Conservation (phyloP, 64 coral and sea anemone species). For the Pachyseris speciosa region DNA sequence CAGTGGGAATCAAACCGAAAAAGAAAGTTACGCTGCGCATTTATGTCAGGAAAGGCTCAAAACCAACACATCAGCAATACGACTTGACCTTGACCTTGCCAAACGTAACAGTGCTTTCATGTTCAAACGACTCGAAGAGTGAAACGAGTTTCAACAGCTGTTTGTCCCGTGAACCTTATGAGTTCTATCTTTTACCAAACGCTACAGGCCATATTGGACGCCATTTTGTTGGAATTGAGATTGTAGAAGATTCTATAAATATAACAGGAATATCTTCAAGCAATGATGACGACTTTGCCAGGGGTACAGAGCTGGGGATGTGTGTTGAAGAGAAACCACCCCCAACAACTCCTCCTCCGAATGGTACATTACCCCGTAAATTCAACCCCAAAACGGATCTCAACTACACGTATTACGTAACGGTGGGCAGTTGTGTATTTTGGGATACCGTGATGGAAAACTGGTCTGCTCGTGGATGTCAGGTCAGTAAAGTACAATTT, state of each 20-base stretch:
- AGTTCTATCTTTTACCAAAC: neutral
- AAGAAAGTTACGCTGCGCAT: neutral
- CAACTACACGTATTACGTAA: constrained; percentile 47
- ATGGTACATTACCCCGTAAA: neutral
- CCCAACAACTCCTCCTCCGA: too few species aligned
- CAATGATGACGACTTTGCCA: neutral
- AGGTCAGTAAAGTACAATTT: constrained; percentile 54
- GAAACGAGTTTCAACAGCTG: neutral
- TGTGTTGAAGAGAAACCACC: constrained; percentile 82
- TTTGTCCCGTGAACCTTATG: neutral
- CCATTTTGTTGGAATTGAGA: constrained; percentile 14
- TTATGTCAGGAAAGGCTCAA: neutral
- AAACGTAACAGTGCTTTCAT: neutral
- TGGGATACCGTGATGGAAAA: constrained; percentile 46
- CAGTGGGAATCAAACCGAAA: constrained; percentile 21
- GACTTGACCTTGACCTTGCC: constrained; percentile 18
- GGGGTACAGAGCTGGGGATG: neutral
- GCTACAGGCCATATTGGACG: neutral
- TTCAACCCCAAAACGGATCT: constrained; percentile 70
- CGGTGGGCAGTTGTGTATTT: constrained; percentile 65
- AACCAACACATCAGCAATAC: constrained; percentile 24
- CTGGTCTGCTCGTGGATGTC: constrained; percentile 69
- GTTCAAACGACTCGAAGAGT: neutral
- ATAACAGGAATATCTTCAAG: neutral
- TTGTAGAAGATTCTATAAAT: neutral